These are phyloP conservation scores for Dasyprocta punctata DNA, from an alignment of 2,113 vertebrate genomes.

Conservation along the genomic window DNA sequence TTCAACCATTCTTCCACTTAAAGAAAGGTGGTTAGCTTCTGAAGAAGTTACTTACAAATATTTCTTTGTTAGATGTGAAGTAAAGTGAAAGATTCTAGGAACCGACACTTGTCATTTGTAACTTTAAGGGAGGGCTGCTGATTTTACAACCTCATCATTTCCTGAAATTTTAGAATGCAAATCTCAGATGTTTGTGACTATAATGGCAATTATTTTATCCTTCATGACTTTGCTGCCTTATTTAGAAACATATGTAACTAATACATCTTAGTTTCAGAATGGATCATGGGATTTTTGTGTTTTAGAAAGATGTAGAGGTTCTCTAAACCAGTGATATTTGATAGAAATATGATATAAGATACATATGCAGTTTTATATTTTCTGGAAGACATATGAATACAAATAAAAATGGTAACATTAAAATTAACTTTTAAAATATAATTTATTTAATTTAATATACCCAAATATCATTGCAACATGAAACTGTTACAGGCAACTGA, in stretches of 20 bases:
- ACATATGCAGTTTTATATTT: neutral
- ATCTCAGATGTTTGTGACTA: neutral
- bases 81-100: neutral
- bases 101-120: neutral
- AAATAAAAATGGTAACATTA: neutral
- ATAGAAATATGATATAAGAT: neutral
- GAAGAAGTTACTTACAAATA: neutral
- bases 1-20: neutral
- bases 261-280: neutral
- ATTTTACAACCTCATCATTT: slow-evolving; percentile 30
- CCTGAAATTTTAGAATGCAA: slow-evolving; percentile 37
- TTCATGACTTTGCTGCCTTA: neutral
- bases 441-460: neutral
- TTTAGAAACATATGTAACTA: neutral
- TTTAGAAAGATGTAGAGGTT: neutral
- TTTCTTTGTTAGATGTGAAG: neutral
- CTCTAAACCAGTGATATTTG: neutral
- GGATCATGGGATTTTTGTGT: neutral
- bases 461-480: neutral
- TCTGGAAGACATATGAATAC: neutral
- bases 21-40: neutral
- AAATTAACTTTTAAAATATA: neutral
- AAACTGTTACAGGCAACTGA: no score
- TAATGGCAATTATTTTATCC: neutral
- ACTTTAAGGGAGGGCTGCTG: neutral